These are phyloP conservation scores for Caradrina kadenii DNA, from an alignment of 2,888 invertebrate species.

Conservation along the genomic window DNA sequence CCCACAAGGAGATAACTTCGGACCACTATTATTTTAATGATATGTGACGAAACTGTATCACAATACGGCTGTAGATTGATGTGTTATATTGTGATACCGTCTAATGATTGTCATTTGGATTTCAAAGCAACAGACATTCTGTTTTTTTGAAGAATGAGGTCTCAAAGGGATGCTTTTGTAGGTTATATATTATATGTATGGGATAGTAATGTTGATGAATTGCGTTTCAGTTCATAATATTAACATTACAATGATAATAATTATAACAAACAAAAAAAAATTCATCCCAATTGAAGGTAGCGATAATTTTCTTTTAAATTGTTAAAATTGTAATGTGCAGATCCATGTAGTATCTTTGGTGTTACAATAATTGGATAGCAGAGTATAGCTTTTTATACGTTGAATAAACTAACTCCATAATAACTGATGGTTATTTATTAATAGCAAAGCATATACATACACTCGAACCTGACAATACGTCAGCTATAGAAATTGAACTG, in stretches of 20 bases:
- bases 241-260: not conserved
- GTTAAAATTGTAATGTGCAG: not conserved
- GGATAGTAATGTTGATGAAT: constrained; percentile 43
- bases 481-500: constrained; percentile 66
- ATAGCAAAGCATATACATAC: constrained; percentile 24
- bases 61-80: constrained; percentile 70
- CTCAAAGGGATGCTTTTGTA: constrained; percentile 55
- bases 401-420: not conserved
- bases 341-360: not conserved
- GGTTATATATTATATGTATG: constrained; percentile 45
- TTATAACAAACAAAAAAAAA: no score
- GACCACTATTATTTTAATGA: constrained; percentile 84
- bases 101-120: constrained; percentile 67
- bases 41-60: constrained; percentile 87
- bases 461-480: constrained; percentile 50
- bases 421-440: constrained; percentile 1
- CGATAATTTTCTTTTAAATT: not conserved
- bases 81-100: constrained; percentile 64
- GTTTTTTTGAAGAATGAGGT: constrained; percentile 48
- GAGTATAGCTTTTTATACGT: not conserved
- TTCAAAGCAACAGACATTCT: constrained; percentile 59
- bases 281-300: not conserved
- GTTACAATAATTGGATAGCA: not conserved
- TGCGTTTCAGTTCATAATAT: not conserved
- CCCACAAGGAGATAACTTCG: constrained; percentile 78